These are phyloP conservation scores for Teleogryllus oceanicus DNA, from an alignment of 2,888 invertebrate species.

Conservation along the genomic window DNA sequence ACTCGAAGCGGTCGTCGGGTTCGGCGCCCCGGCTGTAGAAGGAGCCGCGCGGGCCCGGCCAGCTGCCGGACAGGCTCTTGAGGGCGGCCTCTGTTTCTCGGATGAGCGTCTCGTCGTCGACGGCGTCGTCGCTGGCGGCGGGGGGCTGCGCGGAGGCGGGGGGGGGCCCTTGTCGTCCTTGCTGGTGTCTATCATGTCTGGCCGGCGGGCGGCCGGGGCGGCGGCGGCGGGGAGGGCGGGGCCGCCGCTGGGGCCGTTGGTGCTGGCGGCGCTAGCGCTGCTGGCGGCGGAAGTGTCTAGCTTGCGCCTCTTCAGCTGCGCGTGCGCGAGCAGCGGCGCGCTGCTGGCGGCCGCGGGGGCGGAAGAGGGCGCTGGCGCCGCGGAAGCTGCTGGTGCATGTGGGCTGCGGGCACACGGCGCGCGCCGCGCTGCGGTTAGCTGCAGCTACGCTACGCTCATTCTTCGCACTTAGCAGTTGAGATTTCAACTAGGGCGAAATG, in stretches of 20 bases:
- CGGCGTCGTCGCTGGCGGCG: conserved; percentile 48
- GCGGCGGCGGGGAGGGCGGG: conserved; percentile 37
- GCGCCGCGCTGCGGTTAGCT: no score
- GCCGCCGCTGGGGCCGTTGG: conserved; percentile 46
- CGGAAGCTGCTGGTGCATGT: neutral
- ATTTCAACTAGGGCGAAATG: no score
- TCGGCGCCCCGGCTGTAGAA: conserved; percentile 60
- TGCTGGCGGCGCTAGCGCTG: conserved; percentile 43
- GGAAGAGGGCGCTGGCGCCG: conserved; percentile 33
- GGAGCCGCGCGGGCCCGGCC: conserved; percentile 67
- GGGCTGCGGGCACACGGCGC: neutral
- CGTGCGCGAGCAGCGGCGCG: conserved; percentile 37
- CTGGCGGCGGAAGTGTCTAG: conserved; percentile 55
- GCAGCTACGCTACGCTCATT: no score
- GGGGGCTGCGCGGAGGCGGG: conserved; percentile 55
- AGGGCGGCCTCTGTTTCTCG: conserved; percentile 84
- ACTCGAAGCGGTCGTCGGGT: conserved; percentile 62
- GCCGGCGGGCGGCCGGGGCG: conserved; percentile 63
- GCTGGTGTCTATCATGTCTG: conserved; percentile 55
- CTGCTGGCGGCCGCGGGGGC: conserved; percentile 39
- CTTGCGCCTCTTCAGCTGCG: conserved; percentile 68
- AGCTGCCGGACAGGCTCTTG: conserved; percentile 81
- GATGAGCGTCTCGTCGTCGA: conserved; percentile 79
- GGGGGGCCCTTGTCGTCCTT: conserved; percentile 40
- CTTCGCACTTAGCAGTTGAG: no score